Evolutionary conservation across 1,140 invertebrate species (phyloP).

Genomic region (Drosophila navojoa): DNA sequence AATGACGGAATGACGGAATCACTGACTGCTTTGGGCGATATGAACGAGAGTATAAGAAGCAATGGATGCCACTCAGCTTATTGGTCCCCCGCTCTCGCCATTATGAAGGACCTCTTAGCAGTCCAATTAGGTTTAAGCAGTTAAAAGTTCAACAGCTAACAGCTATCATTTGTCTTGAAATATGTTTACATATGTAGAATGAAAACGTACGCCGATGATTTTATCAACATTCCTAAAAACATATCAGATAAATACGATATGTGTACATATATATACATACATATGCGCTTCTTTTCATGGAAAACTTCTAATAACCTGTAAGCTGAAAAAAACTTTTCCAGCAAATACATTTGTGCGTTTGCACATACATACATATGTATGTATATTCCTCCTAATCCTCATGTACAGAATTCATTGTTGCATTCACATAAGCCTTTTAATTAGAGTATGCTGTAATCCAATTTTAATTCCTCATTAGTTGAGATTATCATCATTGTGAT

Average conservation of each 20-base stretch:
- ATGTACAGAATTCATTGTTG: constrained; percentile 31
- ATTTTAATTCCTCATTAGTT: constrained; percentile 68
- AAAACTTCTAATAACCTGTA: background rate
- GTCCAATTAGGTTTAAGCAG: constrained; percentile 9
- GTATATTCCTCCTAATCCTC: constrained; percentile 12
- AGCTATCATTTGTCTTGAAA: background rate
- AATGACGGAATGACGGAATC: constrained; percentile 2
- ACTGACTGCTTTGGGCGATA: constrained; percentile 9
- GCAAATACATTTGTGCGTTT: background rate
- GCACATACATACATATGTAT: background rate
- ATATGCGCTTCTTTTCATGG: background rate
- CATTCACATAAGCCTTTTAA: constrained; percentile 54
- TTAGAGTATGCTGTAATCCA: constrained; percentile 56
- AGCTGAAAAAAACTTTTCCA: background rate
- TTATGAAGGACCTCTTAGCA: constrained; percentile 15
- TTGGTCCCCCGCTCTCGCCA: background rate
- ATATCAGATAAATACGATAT: background rate
- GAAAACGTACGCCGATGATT: background rate
- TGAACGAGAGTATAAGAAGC: constrained; percentile 17
- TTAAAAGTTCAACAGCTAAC: constrained; percentile 3
- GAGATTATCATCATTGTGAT: constrained; percentile 59
- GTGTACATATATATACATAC: no score
- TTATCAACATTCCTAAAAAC: background rate
- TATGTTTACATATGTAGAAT: background rate
- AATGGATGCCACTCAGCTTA: constrained; percentile 20